Percentiles rank a stretch among this genome's conserved stretches.
phyloP scores from a whole-genome alignment of 2,888 invertebrate genomes.

The Mactromeris polynyma region DNA sequence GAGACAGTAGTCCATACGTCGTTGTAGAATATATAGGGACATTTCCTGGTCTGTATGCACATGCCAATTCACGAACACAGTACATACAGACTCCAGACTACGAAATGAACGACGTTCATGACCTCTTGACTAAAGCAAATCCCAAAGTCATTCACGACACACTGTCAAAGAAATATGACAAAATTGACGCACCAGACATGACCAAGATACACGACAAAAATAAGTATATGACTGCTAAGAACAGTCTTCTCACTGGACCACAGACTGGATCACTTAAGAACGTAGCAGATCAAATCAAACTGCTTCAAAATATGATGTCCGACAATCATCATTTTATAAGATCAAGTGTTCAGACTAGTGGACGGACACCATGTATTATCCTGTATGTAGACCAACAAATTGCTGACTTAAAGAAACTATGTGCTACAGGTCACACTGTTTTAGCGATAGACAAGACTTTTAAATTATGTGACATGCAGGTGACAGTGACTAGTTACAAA shows the following conservation, averaged over 20 bases:
- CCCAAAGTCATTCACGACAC: conserved; percentile 24
- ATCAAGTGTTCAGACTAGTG: no score
- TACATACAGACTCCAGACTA: no score
- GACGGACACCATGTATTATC: no score
- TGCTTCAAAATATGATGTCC: no score
- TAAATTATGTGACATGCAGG: conserved; percentile 61
- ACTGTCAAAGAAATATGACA: conserved; percentile 22
- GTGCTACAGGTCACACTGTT: conserved; percentile 51
- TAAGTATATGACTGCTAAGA: neutral
- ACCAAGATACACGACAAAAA: conserved; percentile 23
- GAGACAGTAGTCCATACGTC: neutral
- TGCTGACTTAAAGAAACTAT: no score
- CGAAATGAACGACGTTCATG: no score
- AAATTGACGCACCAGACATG: neutral
- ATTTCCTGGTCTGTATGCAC: conserved; percentile 35
- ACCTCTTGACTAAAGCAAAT: no score
- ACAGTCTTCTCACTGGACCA: neutral
- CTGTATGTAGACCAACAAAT: no score
- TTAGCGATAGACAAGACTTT: conserved; percentile 61
- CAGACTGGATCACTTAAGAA: neutral
- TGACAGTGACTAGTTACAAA: conserved; percentile 60
- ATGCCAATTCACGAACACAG: no score
- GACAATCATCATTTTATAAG: no score
- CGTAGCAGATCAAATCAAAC: no score
- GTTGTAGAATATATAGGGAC: conserved; percentile 42